Percentiles rank a stretch among this genome's conserved stretches.
Conservation (phyloP, 2,888 invertebrate genomes). For the Phengaris alcon region DNA sequence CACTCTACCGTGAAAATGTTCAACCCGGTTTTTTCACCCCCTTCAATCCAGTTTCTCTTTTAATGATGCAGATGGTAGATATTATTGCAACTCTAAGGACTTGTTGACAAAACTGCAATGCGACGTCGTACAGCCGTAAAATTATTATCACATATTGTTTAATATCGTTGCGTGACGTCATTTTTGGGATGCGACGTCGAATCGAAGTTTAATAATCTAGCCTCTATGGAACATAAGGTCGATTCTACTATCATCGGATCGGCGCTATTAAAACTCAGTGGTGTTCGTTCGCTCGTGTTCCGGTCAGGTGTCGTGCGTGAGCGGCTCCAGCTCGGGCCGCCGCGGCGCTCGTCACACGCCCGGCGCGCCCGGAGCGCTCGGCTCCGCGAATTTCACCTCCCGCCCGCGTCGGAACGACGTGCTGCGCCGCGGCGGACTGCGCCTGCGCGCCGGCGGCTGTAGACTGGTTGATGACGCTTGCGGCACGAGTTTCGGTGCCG, state of each 20-base stretch:
- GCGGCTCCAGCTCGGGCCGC: constrained; percentile 78
- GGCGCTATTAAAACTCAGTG: constrained; percentile 59
- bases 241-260: neutral
- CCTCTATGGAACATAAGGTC: too few relatives aligned
- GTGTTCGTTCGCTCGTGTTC: constrained; percentile 45
- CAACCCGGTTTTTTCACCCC: too few relatives aligned
- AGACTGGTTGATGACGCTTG: constrained; percentile 73
- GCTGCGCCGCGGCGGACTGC: constrained; percentile 65
- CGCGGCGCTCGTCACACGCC: constrained; percentile 75
- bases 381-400: constrained; percentile 77
- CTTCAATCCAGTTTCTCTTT: too few relatives aligned
- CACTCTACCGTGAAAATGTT: too few relatives aligned
- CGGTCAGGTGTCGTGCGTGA: constrained; percentile 53
- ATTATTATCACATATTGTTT: too few relatives aligned
- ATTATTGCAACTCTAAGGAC: too few relatives aligned
- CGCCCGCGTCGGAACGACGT: constrained; percentile 71
- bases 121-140: too few relatives aligned
- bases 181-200: too few relatives aligned
- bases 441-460: constrained; percentile 59
- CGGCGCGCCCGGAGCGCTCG: constrained; percentile 40
- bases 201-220: too few relatives aligned
- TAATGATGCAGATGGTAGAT: too few relatives aligned
- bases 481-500: constrained; percentile 55
- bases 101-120: too few relatives aligned
- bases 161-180: too few relatives aligned